Evolutionary conservation across 2,113 vertebrate genomes (phyloP).

Genomic region (Syngnathus typhle): DNA sequence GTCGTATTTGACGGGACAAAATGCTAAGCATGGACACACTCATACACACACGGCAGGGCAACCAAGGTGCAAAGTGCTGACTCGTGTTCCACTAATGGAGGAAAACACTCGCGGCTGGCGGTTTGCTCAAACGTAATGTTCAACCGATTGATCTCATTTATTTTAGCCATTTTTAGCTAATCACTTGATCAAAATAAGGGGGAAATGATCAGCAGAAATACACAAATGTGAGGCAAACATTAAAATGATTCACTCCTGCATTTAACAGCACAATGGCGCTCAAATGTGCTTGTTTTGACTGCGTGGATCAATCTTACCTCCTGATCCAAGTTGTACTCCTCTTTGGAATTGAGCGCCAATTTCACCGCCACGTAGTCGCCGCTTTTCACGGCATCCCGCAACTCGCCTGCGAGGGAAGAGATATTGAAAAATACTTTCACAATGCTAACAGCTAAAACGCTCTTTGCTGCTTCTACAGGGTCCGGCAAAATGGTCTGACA

Average conservation of each 20-base stretch:
- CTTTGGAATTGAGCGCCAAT: slow-evolving; percentile 87
- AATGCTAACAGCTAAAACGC: background rate
- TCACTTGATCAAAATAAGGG: background rate
- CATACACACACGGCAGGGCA: slow-evolving; percentile 39
- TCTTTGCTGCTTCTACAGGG: no score
- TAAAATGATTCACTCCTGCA: background rate
- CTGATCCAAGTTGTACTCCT: slow-evolving; percentile 92
- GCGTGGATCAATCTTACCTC: slow-evolving; percentile 71
- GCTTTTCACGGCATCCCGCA: slow-evolving; percentile 93
- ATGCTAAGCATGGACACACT: background rate
- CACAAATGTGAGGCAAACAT: background rate
- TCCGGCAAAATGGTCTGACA: no score
- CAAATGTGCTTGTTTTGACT: background rate
- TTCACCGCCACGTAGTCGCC: slow-evolving; percentile 92
- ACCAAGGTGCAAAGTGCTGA: slow-evolving; percentile 59
- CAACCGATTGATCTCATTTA: no score
- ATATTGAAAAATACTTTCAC: background rate
- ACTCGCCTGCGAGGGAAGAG: slow-evolving; percentile 67
- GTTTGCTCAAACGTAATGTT: background rate
- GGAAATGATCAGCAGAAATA: background rate
- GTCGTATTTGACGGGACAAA: background rate
- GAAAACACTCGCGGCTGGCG: no score
- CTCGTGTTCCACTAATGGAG: slow-evolving; percentile 6
- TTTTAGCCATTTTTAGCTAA: no score
- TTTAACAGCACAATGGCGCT: background rate